phyloP scores from a whole-genome alignment of 2,113 vertebrate genomes.

The Hyaena hyaena region DNA sequence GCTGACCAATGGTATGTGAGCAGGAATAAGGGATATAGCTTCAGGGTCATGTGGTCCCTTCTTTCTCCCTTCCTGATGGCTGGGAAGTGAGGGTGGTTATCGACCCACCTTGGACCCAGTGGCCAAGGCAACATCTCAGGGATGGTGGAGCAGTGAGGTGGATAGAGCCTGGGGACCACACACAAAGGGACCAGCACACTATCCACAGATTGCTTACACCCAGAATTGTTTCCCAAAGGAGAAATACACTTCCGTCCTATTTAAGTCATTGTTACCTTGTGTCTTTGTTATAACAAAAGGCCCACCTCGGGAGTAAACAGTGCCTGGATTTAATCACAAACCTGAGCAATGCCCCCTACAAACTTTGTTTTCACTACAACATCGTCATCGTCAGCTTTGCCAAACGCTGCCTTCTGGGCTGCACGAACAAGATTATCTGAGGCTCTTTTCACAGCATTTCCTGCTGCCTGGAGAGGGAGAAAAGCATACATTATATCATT shows the following conservation, averaged over 20 bases:
- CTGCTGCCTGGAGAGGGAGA: constrained; percentile 89
- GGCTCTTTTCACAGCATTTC: constrained; percentile 98
- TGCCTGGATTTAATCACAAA: constrained; percentile 79
- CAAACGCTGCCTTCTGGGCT: constrained; percentile 98
- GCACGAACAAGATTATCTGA: constrained; percentile 99
- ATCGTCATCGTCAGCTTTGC: constrained; percentile 95
- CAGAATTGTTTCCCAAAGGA: background rate
- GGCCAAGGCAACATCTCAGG: background rate
- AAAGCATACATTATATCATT: background rate
- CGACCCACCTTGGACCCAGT: background rate
- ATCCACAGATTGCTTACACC: background rate
- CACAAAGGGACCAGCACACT: background rate
- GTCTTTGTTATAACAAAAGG: background rate
- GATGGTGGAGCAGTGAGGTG: background rate
- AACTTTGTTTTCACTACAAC: constrained; percentile 99
- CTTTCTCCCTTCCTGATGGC: background rate
- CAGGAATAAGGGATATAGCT: background rate
- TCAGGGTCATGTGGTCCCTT: background rate
- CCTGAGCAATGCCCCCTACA: constrained; percentile 99
- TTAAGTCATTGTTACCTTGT: background rate
- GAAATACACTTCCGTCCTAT: background rate
- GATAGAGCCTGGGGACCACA: background rate
- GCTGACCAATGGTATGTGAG: background rate
- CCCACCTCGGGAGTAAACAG: background rate
- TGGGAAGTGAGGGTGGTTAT: background rate